Base-by-base conservation (phyloP, 2,888 invertebrate genomes). In the Polia nebulosa region DNA sequence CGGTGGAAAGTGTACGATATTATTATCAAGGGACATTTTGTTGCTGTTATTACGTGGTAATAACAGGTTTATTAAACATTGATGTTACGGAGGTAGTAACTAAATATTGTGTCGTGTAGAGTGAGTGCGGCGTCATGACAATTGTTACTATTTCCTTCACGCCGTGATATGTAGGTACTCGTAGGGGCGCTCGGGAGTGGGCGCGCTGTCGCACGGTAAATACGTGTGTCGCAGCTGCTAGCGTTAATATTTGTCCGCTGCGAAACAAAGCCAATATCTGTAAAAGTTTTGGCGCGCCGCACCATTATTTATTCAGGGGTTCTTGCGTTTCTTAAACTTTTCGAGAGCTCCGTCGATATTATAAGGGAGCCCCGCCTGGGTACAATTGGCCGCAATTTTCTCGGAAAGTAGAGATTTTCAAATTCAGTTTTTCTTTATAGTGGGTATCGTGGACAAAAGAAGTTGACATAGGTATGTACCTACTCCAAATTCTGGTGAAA, bases 181-280 rank as follows among this genome's bases (percentile, higher is more conserved):
- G 61, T 71, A 63, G 57, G 56, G 65, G 32, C 45, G 58, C 66
- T 51, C 25, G 20, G 39, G 45, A 36, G 45, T 32, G 39, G 39
- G 44, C 11, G n/a, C 52, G 25, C 58, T 66, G 65, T 68, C 68
- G 70, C 68, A 41, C 71, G 68, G 72, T 71, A 79, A 74, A 72
- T 79, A 77, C 78, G 83, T 80, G 80, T 82, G 88, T 80, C 90
- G 78, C 92, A 92, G 90, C 90, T 92, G 93, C 84, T 85, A 78
- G 78, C 88, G 85, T 87, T 90, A 89, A 90, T 90, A 92, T 91
- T 90, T 89, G 89, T 86, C 85, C 86, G 87, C 80, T 87, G 81
- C 82, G 85, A 90, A 93, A 93, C 91, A 91, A 90, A 89, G 88
- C 91, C 91, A 93, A 94, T 93, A 93, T 92, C 90, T 88, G 90